A percentile compares a stretch with the other conserved stretches of the same genome.
phyloP scores from a whole-genome alignment of 2,888 invertebrate species.

The Smittia aterrima region DNA sequence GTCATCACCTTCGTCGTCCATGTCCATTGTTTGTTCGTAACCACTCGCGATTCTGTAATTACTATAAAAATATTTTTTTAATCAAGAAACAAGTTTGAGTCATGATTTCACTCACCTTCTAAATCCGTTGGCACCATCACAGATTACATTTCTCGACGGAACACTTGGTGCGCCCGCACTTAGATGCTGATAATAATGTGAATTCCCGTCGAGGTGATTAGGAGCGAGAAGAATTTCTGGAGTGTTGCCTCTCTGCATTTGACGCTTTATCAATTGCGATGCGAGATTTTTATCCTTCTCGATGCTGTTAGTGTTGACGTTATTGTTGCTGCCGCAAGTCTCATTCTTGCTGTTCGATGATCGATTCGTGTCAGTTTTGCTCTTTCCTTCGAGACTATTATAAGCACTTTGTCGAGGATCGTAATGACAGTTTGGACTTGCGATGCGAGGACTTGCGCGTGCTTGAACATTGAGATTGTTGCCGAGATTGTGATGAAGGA shows the following conservation, averaged over 20 bases:
- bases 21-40: slow-evolving; percentile 17
- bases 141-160: slow-evolving; percentile 46
- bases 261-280: slow-evolving; percentile 47
- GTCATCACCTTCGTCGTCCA: slow-evolving; percentile 14
- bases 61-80: not conserved
- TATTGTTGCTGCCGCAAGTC: slow-evolving; percentile 43
- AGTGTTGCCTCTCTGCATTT: slow-evolving; percentile 62
- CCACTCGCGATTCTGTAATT: slow-evolving; percentile 30
- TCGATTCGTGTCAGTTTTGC: slow-evolving; percentile 33
- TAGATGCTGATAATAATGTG: slow-evolving; percentile 47
- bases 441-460: slow-evolving; percentile 20
- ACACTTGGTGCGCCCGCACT: slow-evolving; percentile 51
- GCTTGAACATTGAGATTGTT: slow-evolving; percentile 25
- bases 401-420: slow-evolving; percentile 38
- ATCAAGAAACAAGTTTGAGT: not conserved
- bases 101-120: not conserved
- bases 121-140: slow-evolving; percentile 15
- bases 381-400: slow-evolving; percentile 39
- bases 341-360: slow-evolving; percentile 37
- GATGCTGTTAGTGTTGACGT: slow-evolving; percentile 31
- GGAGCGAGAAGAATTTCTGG: slow-evolving; percentile 78
- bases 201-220: slow-evolving; percentile 59
- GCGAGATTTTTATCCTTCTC: slow-evolving; percentile 37
- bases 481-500: slow-evolving; percentile 34
- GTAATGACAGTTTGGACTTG: slow-evolving; percentile 34